Percentiles rank a stretch among this genome's conserved stretches.
Conservation (phyloP, 2,888 invertebrate genomes). For the Acleris emargana region DNA sequence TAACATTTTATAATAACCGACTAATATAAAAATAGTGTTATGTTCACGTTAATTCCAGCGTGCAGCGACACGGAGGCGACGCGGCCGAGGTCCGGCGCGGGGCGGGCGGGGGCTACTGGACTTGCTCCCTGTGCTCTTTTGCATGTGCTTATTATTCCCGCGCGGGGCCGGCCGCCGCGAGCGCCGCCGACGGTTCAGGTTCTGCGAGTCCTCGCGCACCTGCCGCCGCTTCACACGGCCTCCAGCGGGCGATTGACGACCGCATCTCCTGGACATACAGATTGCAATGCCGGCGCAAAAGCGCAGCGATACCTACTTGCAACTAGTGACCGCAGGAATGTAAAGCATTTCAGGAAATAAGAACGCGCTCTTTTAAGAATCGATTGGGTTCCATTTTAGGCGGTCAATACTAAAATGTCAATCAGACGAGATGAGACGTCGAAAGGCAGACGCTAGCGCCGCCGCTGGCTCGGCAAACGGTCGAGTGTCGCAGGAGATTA, state of each 20-base stretch:
- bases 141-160: too few species aligned
- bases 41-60: slow-evolving; percentile 32
- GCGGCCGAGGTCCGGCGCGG: slow-evolving; percentile 1
- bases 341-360: neutral
- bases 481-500: slow-evolving; percentile 29
- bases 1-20: slow-evolving; percentile 37
- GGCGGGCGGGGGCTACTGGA: too few species aligned
- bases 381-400: neutral
- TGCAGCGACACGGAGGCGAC: slow-evolving; percentile 7
- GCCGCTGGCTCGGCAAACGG: neutral
- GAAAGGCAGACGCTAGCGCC: slow-evolving; percentile 10
- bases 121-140: too few species aligned
- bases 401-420: neutral
- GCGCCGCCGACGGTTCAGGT: slow-evolving; percentile 14
- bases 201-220: slow-evolving; percentile 14
- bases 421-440: neutral
- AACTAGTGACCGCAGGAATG: neutral
- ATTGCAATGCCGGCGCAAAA: neutral
- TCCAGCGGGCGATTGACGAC: neutral
- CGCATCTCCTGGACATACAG: neutral
- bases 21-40: slow-evolving; percentile 37
- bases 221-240: slow-evolving; percentile 7
- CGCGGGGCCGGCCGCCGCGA: too few species aligned
- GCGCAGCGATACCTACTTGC: neutral
- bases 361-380: neutral